Base-by-base conservation (phyloP, 2,797 vertebrate species). In the Urophycis tenuis region DNA sequence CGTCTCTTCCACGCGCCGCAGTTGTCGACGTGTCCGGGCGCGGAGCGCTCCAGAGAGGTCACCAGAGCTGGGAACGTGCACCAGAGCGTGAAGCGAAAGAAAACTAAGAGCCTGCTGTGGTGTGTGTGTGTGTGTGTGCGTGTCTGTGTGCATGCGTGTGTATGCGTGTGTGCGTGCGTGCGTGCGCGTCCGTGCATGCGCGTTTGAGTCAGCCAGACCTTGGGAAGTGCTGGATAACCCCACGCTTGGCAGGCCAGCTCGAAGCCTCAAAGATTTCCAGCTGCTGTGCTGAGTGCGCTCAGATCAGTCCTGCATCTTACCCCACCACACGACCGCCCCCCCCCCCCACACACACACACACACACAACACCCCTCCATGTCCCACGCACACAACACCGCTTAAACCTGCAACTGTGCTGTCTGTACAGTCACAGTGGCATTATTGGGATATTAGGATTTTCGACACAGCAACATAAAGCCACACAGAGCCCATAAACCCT, bases 191-290 rank as follows among this genome's bases (percentile, higher is more conserved):
- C 41, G 73, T 53, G 72, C 53, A 77, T 72, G 41, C 78, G 74
- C 73, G 80, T 75, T 83, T 71, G 84, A 83, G 75, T 81, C 77
- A 77, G 78, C 34, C 73, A 41, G 35, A 81, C 75, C 69, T 79
- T 74, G 25, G 67, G 53, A 67, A 29, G 64, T 82, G 76, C 76
- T 78, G 69, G 72, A 78, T 75, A 81, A 76, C 77, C 74, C 69
- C 70, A 3, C 79, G 9, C 80, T 81, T 84, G 85, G 80, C 80
- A 83, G n/a, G 73, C 33, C 34, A 15, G 53, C 79, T 72, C 79
- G 71, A 86, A 86, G 79, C 84, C 74, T 83, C 75, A 84, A 84
- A 82, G 74, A 74, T 41, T 36, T 81, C 79, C 80, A 90, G 81
- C 83, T 82, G 39, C 75, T 81, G 70, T 71, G 33, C 19, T 72